Conservation (phyloP, 2,888 invertebrate genomes). For the Spicauda simplicius region DNA sequence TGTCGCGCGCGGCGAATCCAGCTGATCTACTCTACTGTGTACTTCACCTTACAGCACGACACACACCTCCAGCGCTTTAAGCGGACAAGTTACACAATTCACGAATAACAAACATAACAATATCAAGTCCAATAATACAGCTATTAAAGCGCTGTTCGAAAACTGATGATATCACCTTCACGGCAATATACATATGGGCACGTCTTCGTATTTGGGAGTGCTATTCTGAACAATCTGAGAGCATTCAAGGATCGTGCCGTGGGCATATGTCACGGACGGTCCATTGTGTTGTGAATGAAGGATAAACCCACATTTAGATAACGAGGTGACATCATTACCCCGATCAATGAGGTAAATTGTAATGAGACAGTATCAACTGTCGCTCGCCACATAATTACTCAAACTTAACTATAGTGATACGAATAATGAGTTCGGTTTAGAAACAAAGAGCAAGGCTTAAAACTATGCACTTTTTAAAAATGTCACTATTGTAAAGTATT, state of each 20-base stretch:
- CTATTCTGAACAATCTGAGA: constrained; percentile 28
- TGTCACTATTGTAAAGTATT: background rate
- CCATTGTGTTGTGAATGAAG: constrained; percentile 31
- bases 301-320: constrained; percentile 27
- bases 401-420: constrained; percentile 13
- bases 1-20: constrained; percentile 57
- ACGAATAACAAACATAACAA: constrained; percentile 31
- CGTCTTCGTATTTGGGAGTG: constrained; percentile 33
- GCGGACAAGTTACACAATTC: constrained; percentile 40
- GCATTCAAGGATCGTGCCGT: constrained; percentile 24
- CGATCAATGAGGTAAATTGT: constrained; percentile 34
- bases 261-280: constrained; percentile 34
- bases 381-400: constrained; percentile 21
- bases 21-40: constrained; percentile 61
- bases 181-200: constrained; percentile 21
- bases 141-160: constrained; percentile 43
- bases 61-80: constrained; percentile 46
- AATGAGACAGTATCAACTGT: constrained; percentile 32
- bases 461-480: background rate
- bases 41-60: constrained; percentile 46
- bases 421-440: background rate
- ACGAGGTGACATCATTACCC: constrained; percentile 34
- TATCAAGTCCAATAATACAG: constrained; percentile 32
- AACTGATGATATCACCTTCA: constrained; percentile 46
- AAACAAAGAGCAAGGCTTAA: too few relatives aligned